A percentile compares a stretch with the other conserved stretches of the same genome.
These are phyloP conservation scores for Mohoua ochrocephala DNA, from an alignment of 2,113 vertebrate species.

Conservation along the genomic window DNA sequence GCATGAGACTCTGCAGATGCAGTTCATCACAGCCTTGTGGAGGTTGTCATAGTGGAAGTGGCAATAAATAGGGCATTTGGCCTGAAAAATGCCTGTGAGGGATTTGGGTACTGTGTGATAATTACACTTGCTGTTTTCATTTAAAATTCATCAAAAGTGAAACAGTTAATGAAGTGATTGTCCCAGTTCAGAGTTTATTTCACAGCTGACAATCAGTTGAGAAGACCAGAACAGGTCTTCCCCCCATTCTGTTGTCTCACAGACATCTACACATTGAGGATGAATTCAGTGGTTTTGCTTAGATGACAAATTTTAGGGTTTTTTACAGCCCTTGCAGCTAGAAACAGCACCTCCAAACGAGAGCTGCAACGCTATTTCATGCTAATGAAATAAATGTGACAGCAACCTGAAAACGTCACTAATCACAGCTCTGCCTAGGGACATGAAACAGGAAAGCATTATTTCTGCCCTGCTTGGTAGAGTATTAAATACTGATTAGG, in stretches of 20 bases:
- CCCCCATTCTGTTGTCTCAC: not conserved
- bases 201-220: not conserved
- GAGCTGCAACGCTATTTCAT: not conserved
- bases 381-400: constrained; percentile 10
- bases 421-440: constrained; percentile 7
- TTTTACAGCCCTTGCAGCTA: not conserved
- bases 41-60: not conserved
- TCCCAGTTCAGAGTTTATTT: not conserved
- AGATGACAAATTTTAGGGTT: not conserved
- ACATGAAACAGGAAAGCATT: not conserved
- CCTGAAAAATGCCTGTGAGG: not conserved
- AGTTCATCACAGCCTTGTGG: not conserved
- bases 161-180: not conserved
- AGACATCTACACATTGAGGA: not conserved
- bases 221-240: not conserved
- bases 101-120: not conserved
- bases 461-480: not conserved
- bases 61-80: not conserved
- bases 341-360: not conserved
- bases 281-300: not conserved
- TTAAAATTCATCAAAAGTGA: not conserved
- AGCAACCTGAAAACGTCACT: not conserved
- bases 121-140: not conserved
- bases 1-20: not conserved
- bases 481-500: not conserved